phyloP scores from a whole-genome alignment of 1,140 invertebrate species.

The Bombus haemorrhoidalis region DNA sequence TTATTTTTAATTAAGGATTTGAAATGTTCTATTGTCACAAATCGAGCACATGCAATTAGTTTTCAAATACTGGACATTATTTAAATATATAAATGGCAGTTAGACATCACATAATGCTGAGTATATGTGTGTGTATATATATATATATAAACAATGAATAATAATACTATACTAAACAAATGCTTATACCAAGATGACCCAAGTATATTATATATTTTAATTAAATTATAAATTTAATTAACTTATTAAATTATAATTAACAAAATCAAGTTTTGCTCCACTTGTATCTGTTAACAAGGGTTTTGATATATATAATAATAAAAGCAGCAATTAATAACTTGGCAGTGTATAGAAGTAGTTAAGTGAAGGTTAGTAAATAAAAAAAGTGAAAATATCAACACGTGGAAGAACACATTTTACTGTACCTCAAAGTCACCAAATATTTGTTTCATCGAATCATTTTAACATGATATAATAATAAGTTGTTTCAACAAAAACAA shows the following conservation, averaged over 20 bases:
- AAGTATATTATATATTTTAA: constrained; percentile 20
- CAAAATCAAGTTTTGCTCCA: constrained; percentile 44
- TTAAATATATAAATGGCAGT: constrained; percentile 63
- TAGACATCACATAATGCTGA: constrained; percentile 38
- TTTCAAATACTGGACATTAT: constrained; percentile 13
- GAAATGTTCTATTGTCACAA: constrained; percentile 29
- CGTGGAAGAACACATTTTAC: constrained; percentile 54
- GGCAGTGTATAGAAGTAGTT: constrained; percentile 76
- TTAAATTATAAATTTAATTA: constrained; percentile 42
- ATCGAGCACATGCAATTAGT: constrained; percentile 27
- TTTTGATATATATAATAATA: constrained; percentile 45
- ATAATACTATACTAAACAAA: constrained; percentile 28
- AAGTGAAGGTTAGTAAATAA: constrained; percentile 49
- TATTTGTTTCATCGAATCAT: constrained; percentile 13
- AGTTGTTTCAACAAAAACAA: constrained; percentile 27
- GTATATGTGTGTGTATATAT: not conserved
- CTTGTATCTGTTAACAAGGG: constrained; percentile 4
- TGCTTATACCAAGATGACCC: not conserved
- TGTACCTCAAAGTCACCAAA: not conserved
- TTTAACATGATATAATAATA: constrained; percentile 24
- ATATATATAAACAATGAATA: constrained; percentile 18
- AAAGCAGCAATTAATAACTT: constrained; percentile 72
- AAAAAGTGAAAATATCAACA: constrained; percentile 51
- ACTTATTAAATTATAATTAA: constrained; percentile 38
- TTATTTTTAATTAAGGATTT: constrained; percentile 17